Conservation (phyloP, 2,888 invertebrate species). For the Cantharis lateralis region DNA sequence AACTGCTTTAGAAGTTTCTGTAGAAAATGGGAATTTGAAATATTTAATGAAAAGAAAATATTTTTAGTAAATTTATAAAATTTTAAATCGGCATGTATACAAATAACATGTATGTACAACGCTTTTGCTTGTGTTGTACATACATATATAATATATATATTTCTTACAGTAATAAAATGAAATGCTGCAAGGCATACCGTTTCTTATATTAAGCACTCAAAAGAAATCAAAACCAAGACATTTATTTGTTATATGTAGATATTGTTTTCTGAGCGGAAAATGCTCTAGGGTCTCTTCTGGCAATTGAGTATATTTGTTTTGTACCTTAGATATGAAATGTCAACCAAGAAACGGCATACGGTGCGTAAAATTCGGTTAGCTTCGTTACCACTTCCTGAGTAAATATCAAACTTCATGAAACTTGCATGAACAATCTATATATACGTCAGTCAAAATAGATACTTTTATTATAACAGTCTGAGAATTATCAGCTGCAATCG, state of each 20-base stretch:
- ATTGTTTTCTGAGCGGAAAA: constrained; percentile 28
- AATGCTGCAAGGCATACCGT: constrained; percentile 19
- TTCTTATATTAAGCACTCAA: constrained; percentile 38
- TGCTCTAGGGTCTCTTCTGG: constrained; percentile 26
- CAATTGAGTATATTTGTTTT: constrained; percentile 27
- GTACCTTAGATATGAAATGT: constrained; percentile 29
- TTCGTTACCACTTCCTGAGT: constrained; percentile 22
- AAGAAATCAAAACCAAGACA: constrained; percentile 36
- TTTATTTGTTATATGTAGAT: constrained; percentile 36
- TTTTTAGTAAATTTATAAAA: not conserved
- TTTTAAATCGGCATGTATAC: not conserved
- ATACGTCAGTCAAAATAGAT: constrained; percentile 3
- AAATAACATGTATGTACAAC: too few relatives aligned
- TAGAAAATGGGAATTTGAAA: not conserved
- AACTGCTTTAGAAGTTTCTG: not conserved
- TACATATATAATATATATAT: too few relatives aligned
- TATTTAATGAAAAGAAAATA: not conserved
- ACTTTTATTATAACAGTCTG: constrained; percentile 19
- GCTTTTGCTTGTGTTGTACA: not conserved
- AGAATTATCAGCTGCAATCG: constrained; percentile 23
- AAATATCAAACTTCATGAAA: constrained; percentile 14
- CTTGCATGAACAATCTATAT: constrained; percentile 6
- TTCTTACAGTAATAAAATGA: constrained; percentile 30
- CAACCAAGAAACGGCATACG: constrained; percentile 25
- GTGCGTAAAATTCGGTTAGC: constrained; percentile 28